A percentile compares a stretch with the other conserved stretches of the same genome.
These are phyloP conservation scores for Phyllostomus hastatus DNA, from an alignment of 2,113 vertebrate genomes.

Conservation along the genomic window DNA sequence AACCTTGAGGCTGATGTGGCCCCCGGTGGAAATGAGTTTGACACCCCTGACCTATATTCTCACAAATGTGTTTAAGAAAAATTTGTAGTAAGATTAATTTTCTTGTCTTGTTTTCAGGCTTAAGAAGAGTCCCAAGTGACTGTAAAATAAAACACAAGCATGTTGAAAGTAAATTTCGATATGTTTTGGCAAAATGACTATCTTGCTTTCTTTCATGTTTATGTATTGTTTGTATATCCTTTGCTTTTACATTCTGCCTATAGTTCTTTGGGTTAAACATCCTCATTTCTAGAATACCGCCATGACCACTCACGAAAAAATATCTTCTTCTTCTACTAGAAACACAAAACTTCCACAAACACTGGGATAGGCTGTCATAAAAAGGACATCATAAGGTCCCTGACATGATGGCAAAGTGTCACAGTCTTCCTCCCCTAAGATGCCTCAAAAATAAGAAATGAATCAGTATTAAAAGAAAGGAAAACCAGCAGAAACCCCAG, in stretches of 20 bases:
- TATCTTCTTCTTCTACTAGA: neutral
- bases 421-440: neutral
- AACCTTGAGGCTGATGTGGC: too few relatives aligned
- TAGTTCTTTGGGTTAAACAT: neutral
- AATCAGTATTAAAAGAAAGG: neutral
- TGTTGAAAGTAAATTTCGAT: constrained; percentile 2
- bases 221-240: neutral
- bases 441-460: constrained; percentile 15
- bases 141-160: constrained; percentile 45
- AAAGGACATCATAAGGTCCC: neutral
- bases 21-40: too few relatives aligned
- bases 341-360: constrained; percentile 7
- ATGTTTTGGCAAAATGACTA: neutral
- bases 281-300: constrained; percentile 1
- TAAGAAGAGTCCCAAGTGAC: constrained; percentile 62
- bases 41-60: neutral
- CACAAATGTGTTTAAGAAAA: constrained; percentile 29
- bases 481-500: neutral
- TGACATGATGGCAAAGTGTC: neutral
- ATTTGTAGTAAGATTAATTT: constrained; percentile 18
- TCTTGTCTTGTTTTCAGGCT: constrained; percentile 58
- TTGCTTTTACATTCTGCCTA: neutral
- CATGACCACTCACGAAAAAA: neutral
- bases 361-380: neutral
- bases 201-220: neutral